These are phyloP conservation scores for Pyrgus malvae DNA, from an alignment of 2,888 invertebrate species.

Conservation along the genomic window DNA sequence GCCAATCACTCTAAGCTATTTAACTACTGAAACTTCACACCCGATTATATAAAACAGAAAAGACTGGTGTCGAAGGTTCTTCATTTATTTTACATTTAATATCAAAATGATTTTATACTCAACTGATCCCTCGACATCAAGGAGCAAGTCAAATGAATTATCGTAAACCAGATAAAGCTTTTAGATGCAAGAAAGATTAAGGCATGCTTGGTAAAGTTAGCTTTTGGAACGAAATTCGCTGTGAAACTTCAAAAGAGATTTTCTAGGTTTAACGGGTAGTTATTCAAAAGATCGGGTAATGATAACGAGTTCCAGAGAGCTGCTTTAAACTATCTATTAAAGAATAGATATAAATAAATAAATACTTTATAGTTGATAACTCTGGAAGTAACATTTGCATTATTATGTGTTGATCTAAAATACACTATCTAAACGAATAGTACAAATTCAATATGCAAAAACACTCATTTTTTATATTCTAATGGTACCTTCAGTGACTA, in stretches of 20 bases:
- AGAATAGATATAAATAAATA: no score
- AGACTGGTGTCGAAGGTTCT: constrained; percentile 61
- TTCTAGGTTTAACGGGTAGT: no score
- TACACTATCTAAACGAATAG: neutral
- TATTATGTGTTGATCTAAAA: no score
- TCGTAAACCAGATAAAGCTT: constrained; percentile 52
- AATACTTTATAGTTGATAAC: no score
- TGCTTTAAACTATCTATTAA: no score
- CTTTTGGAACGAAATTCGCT: constrained; percentile 52
- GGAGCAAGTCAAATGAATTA: constrained; percentile 80
- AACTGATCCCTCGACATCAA: constrained; percentile 66
- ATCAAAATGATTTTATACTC: constrained; percentile 21
- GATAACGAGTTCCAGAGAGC: no score
- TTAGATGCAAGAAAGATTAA: constrained; percentile 32
- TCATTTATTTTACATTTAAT: constrained; percentile 52
- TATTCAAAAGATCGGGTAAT: no score
- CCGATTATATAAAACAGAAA: constrained; percentile 12
- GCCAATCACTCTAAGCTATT: constrained; percentile 16
- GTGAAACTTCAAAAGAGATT: no score
- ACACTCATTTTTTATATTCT: no score
- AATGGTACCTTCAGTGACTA: no score
- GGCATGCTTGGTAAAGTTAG: constrained; percentile 38
- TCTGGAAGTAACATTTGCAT: no score
- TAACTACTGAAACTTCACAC: constrained; percentile 20
- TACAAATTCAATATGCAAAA: neutral